Evolutionary conservation across 2,797 vertebrate genomes (phyloP).

Genomic region (Enteromius mattozi): DNA sequence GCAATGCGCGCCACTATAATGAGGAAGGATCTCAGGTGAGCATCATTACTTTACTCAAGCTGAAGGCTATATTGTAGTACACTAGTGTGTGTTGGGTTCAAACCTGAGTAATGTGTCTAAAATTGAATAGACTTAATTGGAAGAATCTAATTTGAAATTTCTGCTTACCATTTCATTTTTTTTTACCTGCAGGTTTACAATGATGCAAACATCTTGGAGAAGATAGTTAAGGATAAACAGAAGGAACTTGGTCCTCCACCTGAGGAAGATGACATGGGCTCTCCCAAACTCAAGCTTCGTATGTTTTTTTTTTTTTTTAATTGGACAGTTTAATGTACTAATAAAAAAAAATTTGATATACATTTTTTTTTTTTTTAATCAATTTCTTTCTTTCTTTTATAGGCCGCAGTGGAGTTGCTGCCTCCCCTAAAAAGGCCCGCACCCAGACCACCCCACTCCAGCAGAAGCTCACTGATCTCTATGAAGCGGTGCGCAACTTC

Average conservation of each 20-base stretch:
- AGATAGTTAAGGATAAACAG: slow-evolving; percentile 93
- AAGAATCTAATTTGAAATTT: neutral
- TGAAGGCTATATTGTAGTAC: neutral
- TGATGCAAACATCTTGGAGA: slow-evolving; percentile 94
- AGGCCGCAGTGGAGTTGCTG: slow-evolving; percentile 90
- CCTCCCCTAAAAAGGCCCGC: slow-evolving; percentile 97
- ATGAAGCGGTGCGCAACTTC: slow-evolving; percentile 96
- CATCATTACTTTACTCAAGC: neutral
- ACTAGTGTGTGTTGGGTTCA: neutral
- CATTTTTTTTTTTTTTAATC: neutral
- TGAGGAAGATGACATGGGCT: slow-evolving; percentile 93
- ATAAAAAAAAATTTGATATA: neutral
- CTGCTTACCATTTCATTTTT: neutral
- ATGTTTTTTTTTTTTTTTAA: slow-evolving; percentile 64
- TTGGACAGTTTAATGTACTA: neutral
- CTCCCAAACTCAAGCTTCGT: slow-evolving; percentile 97
- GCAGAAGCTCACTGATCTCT: slow-evolving; percentile 94
- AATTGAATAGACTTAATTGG: neutral
- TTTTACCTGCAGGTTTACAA: slow-evolving; percentile 89
- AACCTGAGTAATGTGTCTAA: neutral
- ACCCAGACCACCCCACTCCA: slow-evolving; percentile 98
- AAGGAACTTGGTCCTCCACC: slow-evolving; percentile 92
- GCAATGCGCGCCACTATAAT: slow-evolving; percentile 98
- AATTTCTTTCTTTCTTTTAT: neutral
- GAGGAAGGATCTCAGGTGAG: slow-evolving; percentile 97